A percentile compares a stretch with the other conserved stretches of the same genome.
These are phyloP conservation scores for Haplochromis burtoni DNA, from an alignment of 2,113 vertebrate genomes.

Conservation along the genomic window DNA sequence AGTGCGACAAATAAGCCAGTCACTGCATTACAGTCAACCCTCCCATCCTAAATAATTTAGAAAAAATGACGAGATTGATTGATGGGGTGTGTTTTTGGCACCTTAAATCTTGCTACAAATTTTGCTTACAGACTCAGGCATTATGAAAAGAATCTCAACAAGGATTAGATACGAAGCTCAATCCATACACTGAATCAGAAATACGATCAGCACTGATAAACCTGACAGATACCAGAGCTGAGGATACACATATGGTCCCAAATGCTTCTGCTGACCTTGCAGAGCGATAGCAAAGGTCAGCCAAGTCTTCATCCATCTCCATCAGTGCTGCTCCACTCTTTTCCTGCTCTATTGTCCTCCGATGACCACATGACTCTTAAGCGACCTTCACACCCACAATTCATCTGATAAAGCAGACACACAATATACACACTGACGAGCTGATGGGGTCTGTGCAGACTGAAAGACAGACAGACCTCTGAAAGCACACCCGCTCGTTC, in stretches of 20 bases:
- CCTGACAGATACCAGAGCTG: neutral
- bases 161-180: neutral
- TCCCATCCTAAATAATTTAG: neutral
- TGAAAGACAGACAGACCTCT: neutral
- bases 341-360: conserved; percentile 39
- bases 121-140: neutral
- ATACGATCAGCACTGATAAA: neutral
- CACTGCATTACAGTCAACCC: neutral
- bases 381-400: conserved; percentile 29
- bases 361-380: conserved; percentile 18
- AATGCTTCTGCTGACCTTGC: conserved; percentile 23
- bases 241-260: neutral
- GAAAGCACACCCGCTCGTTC: neutral
- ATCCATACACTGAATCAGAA: neutral
- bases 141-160: neutral
- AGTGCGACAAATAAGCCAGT: neutral
- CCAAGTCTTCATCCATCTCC: conserved; percentile 32
- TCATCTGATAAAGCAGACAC: conserved; percentile 23
- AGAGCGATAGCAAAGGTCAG: conserved; percentile 5
- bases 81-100: neutral
- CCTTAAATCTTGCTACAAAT: neutral
- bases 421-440: neutral
- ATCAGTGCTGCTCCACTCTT: conserved; percentile 13
- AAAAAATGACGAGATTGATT: neutral
- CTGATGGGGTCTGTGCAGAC: neutral